Evolutionary conservation across 2,797 vertebrate genomes (phyloP).

Genomic region (Lycodopsis pacificus): DNA sequence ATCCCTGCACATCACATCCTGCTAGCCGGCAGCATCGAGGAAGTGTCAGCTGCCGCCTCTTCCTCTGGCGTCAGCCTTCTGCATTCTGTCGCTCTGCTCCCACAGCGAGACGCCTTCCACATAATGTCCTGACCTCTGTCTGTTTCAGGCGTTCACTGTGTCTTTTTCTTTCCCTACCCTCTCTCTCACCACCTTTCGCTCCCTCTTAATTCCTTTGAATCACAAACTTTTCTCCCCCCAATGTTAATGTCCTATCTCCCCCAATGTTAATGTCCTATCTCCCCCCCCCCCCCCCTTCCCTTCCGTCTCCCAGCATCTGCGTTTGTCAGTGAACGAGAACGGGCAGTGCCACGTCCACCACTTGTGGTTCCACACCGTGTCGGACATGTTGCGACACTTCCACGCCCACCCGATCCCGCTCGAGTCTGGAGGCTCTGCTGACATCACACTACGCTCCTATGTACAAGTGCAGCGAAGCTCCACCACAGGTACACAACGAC

Average conservation of each 20-base stretch:
- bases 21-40: slow-evolving; percentile 66
- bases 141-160: slow-evolving; percentile 29
- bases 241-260: background rate
- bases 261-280: background rate
- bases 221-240: background rate
- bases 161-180: background rate
- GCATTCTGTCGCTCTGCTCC: slow-evolving; percentile 29
- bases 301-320: slow-evolving; percentile 88
- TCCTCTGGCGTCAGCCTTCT: slow-evolving; percentile 71
- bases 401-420: slow-evolving; percentile 96
- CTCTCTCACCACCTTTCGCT: background rate
- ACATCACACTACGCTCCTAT: slow-evolving; percentile 96
- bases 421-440: slow-evolving; percentile 94
- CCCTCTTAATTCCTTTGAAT: background rate
- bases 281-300: background rate
- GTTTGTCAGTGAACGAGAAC: slow-evolving; percentile 94
- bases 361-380: slow-evolving; percentile 98
- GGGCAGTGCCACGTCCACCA: slow-evolving; percentile 98
- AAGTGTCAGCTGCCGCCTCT: slow-evolving; percentile 70
- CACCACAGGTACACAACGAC: slow-evolving; percentile 77
- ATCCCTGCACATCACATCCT: slow-evolving; percentile 75
- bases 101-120: slow-evolving; percentile 34
- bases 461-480: slow-evolving; percentile 88
- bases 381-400: slow-evolving; percentile 97
- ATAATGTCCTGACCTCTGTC: slow-evolving; percentile 64